Conservation (phyloP, 2,113 vertebrate species). For the Promerops cafer region DNA sequence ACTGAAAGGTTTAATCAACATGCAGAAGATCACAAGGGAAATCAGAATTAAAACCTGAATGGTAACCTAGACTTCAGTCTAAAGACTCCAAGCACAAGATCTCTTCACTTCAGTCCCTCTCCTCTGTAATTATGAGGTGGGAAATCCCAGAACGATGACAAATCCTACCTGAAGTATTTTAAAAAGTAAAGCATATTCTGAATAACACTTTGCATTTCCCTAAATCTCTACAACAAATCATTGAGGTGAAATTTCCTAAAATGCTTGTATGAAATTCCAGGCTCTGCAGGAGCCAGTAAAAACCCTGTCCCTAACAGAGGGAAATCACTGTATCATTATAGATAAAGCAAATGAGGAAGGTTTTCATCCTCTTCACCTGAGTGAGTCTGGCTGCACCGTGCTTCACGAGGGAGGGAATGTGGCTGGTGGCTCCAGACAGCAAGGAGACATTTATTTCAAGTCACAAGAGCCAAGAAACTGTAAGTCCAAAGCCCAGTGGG, state of each 20-base stretch:
- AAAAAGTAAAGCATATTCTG: neutral
- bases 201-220: neutral
- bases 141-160: neutral
- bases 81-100: neutral
- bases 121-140: neutral
- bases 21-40: neutral
- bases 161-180: neutral
- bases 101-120: neutral
- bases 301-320: neutral
- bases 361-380: neutral
- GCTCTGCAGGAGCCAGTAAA: neutral
- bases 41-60: neutral
- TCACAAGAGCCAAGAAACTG: neutral
- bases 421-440: constrained; percentile 19
- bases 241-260: neutral
- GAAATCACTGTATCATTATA: neutral
- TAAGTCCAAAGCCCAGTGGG: constrained; percentile 26
- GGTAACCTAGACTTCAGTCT: neutral
- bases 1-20: neutral
- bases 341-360: neutral
- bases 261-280: neutral
- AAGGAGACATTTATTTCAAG: constrained; percentile 41
- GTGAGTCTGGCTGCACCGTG: neutral
- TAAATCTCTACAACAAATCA: neutral
- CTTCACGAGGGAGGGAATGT: neutral